Conservation (phyloP, 1,140 invertebrate genomes). For the Rhagoletis zephyria region DNA sequence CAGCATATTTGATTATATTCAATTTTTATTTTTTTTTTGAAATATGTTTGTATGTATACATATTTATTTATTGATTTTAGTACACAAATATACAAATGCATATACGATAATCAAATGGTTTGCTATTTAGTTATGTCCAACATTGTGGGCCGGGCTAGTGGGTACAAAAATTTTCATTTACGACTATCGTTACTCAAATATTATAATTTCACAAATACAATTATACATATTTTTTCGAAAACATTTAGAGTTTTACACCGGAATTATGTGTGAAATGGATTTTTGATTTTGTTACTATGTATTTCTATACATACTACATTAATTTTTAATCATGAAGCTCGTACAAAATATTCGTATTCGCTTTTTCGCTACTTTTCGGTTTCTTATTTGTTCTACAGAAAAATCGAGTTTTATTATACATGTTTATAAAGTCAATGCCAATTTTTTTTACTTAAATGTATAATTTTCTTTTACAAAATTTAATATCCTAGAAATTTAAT, state of each 20-base stretch:
- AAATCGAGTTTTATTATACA: background rate
- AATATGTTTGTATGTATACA: background rate
- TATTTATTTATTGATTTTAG: background rate
- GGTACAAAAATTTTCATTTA: constrained; percentile 37
- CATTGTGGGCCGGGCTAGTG: background rate
- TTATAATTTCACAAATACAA: background rate
- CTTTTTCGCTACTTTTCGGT: background rate
- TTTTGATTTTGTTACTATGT: background rate
- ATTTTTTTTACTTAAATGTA: background rate
- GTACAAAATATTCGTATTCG: constrained; percentile 13
- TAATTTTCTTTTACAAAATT: background rate
- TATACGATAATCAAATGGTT: constrained; percentile 37
- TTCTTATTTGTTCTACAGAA: background rate
- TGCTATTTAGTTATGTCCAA: background rate
- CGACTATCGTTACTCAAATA: constrained; percentile 22
- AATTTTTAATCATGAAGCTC: background rate
- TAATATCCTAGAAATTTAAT: background rate
- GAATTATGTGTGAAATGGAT: background rate
- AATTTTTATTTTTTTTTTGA: background rate
- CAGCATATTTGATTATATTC: constrained; percentile 54
- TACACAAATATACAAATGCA: background rate
- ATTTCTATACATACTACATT: background rate
- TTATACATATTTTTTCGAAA: constrained; percentile 1
- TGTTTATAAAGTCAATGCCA: background rate
- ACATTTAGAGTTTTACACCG: constrained; percentile 34